Base-by-base conservation (phyloP, 2,113 vertebrate genomes). In the Probosciger aterrimus region DNA sequence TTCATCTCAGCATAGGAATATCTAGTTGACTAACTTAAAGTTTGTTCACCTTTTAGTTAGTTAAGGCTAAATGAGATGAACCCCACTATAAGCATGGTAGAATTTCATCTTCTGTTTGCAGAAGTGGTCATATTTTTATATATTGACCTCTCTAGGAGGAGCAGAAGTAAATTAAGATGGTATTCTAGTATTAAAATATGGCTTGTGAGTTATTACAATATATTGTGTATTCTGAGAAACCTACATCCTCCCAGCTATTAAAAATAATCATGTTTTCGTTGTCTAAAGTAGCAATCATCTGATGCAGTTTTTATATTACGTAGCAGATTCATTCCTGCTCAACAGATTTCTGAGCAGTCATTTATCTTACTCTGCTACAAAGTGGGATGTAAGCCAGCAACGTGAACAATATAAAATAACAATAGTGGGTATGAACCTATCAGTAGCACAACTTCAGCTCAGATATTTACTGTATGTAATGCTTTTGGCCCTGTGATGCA, bases 401-500 rank as follows among this genome's bases (percentile, higher is more conserved):
- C 37, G 50, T 6, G 55, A 91, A 91, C 71, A 81, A 74, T 64
- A 75, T 25, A 81, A 70, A 88, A 64, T 68, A 82, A 82, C 1
- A 11, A 69, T 81, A 92, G 64, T 87, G 73, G 44, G 35, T 74
- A 78, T 84, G 94, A 92, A 83, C 50, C 43, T 92, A 93, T 96
- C 94, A 79, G 76, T 27, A 75, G 81, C 81, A 96, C 93, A 96
- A 94, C 96, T 96, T 82, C 79, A 95, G 71, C 49, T 93, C 88
- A 95, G 95, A 97, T 96, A 96, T 96, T 97, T 93, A 80, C 86
- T 84, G 53, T 87, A 64, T 82, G 71, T 84, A 88, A 70, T 83
- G 64, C 81, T 94, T 95, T 94, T 69, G 41, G 68, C 93, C 60
- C 43, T 69, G 50, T 46, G 69, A 39, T 20, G 41, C 71, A 97